These are phyloP conservation scores for Dendronephthya gigantea DNA, from an alignment of 64 coral and sea anemone species.

Conservation along the genomic window DNA sequence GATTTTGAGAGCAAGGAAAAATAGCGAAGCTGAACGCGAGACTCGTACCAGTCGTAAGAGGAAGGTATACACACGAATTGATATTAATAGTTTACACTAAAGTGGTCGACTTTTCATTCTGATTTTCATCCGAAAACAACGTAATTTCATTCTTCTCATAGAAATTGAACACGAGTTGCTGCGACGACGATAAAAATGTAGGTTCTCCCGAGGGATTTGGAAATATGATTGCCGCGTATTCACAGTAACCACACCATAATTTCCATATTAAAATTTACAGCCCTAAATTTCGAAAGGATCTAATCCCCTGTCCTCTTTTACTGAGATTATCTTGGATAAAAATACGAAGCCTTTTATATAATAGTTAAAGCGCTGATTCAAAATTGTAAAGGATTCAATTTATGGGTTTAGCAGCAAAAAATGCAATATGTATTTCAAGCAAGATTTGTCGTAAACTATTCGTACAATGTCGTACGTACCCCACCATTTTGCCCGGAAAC, in stretches of 20 bases:
- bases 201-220: not conserved
- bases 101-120: not conserved
- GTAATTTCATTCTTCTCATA: not conserved
- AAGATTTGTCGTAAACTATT: not conserved
- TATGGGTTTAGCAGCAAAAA: not conserved
- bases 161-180: not conserved
- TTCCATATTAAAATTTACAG: not conserved
- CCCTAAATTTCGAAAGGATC: not conserved
- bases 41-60: slow-evolving; percentile 8
- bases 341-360: not conserved
- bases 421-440: not conserved
- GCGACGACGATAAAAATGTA: not conserved
- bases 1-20: not conserved
- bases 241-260: not conserved
- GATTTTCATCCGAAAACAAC: not conserved
- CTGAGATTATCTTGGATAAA: not conserved
- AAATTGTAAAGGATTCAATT: not conserved
- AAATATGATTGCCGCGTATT: not conserved
- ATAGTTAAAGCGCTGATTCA: too few species aligned
- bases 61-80: not conserved
- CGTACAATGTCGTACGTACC: not conserved
- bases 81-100: not conserved
- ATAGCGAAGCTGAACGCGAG: not conserved
- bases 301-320: not conserved
- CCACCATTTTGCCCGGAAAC: not conserved